Conservation (phyloP, 2,797 vertebrate genomes). For the Aythya fuligula region DNA sequence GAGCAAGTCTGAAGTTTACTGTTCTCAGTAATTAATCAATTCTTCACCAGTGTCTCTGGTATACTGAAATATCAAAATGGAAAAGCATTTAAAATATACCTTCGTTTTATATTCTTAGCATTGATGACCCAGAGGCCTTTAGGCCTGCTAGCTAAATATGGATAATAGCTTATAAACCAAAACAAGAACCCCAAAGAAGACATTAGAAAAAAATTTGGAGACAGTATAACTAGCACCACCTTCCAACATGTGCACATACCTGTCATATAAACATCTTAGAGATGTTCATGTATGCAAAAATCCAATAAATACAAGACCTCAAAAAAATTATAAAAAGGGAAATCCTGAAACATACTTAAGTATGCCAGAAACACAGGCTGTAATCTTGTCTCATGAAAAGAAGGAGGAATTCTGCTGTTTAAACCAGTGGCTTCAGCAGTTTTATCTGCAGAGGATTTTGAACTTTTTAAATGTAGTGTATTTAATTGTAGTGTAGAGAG, state of each 20-base stretch:
- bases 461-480: background rate
- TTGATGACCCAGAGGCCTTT: background rate
- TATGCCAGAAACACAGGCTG: background rate
- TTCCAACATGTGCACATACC: background rate
- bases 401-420: background rate
- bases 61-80: background rate
- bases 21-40: background rate
- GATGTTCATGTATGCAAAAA: background rate
- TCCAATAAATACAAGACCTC: background rate
- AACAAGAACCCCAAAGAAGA: background rate
- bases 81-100: background rate
- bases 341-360: background rate
- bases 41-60: background rate
- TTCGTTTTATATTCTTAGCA: background rate
- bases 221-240: background rate
- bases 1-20: background rate
- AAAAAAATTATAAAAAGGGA: background rate
- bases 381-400: background rate
- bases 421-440: background rate
- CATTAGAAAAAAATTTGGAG: background rate
- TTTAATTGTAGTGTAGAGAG: background rate
- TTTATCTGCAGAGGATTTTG: background rate
- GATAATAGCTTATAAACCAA: background rate
- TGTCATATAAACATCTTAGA: background rate
- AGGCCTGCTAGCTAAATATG: background rate